Evolutionary conservation across 2,113 vertebrate species (phyloP).

Genomic region (Tauraco erythrolophus): DNA sequence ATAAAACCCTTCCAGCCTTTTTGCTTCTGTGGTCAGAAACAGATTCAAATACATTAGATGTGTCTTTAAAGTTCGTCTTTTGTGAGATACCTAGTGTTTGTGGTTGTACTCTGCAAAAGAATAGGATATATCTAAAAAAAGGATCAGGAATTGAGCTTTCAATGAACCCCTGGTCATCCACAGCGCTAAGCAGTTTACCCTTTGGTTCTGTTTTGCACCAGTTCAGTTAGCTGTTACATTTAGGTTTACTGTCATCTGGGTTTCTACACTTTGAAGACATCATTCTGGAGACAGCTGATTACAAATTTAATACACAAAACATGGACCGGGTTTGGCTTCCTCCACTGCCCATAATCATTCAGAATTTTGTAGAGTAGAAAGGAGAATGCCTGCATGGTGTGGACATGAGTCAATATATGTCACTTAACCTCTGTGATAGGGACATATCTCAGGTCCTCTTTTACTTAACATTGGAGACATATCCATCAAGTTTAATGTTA

Average conservation of each 20-base stretch:
- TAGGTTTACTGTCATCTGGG: background rate
- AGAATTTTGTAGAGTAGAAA: background rate
- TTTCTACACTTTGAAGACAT: background rate
- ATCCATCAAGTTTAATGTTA: background rate
- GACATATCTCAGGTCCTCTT: background rate
- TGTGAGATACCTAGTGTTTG: background rate
- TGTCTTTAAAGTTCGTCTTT: background rate
- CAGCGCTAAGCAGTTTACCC: background rate
- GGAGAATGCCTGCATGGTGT: background rate
- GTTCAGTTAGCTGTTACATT: background rate
- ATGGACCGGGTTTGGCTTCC: background rate
- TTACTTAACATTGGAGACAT: background rate
- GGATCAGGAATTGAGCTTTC: fast-evolving
- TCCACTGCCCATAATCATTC: background rate
- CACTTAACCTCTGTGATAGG: background rate
- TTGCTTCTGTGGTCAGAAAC: background rate
- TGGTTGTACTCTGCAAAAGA: background rate
- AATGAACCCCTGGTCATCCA: background rate
- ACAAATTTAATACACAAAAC: background rate
- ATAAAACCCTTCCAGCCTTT: background rate
- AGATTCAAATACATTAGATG: too few species aligned
- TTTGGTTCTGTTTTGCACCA: background rate
- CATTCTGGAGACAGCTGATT: background rate
- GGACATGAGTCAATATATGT: background rate
- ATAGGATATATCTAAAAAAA: background rate